Evolutionary conservation across 2,888 invertebrate genomes (phyloP).

Genomic region (Branchellion lobata): DNA sequence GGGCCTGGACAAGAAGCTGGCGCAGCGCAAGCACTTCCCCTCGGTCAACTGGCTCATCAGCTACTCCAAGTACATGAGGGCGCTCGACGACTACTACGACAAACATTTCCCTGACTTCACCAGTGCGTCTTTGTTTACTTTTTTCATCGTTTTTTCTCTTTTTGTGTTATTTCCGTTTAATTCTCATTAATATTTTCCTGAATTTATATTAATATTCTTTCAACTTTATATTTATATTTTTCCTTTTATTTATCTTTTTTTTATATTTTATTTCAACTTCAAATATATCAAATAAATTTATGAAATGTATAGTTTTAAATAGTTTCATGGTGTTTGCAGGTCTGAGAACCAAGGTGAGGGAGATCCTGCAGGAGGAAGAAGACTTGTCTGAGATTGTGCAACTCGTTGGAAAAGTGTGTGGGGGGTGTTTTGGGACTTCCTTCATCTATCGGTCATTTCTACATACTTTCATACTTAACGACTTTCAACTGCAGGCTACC

Average conservation of each 20-base stretch:
- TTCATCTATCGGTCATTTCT: too few species aligned
- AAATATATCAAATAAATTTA: too few species aligned
- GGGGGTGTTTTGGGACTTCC: slow-evolving; percentile 51
- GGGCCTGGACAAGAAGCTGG: slow-evolving; percentile 97
- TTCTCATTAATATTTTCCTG: too few species aligned
- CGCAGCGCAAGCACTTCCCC: slow-evolving; percentile 98
- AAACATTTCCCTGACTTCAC: slow-evolving; percentile 97
- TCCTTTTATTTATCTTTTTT: too few species aligned
- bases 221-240: too few species aligned
- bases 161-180: too few species aligned
- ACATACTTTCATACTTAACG: too few species aligned
- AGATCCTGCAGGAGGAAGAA: slow-evolving; percentile 96
- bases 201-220: too few species aligned
- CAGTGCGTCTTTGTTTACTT: neutral
- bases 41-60: slow-evolving; percentile 99
- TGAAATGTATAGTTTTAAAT: too few species aligned
- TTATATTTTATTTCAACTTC: too few species aligned
- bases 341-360: slow-evolving; percentile 67
- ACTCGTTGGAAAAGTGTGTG: slow-evolving; percentile 93
- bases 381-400: slow-evolving; percentile 99
- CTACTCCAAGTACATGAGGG: slow-evolving; percentile 96
- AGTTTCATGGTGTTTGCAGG: neutral
- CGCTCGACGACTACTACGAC: slow-evolving; percentile 98
- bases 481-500: too few species aligned
- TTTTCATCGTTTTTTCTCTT: too few species aligned